These are phyloP conservation scores for Nemurella pictetii DNA, from an alignment of 2,888 invertebrate species.

Conservation along the genomic window DNA sequence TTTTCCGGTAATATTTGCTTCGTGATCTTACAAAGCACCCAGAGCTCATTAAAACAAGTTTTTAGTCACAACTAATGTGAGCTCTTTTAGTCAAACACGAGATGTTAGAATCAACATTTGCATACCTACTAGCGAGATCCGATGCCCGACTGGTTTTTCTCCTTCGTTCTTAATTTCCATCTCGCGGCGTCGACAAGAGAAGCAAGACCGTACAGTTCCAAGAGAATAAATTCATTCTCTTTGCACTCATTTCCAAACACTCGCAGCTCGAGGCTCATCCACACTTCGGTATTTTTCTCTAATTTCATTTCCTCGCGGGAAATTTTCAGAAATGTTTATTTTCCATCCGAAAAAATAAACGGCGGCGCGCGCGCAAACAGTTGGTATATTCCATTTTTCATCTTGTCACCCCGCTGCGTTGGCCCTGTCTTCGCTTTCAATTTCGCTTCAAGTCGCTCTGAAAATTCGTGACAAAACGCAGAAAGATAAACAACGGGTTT, in stretches of 20 bases:
- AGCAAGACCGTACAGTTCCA: neutral
- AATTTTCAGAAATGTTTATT: slow-evolving; percentile 11
- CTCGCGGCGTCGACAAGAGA: neutral
- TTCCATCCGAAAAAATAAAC: neutral
- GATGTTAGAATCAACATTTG: slow-evolving; percentile 16
- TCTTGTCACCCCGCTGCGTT: neutral
- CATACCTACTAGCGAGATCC: neutral
- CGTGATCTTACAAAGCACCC: neutral
- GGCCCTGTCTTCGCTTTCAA: neutral
- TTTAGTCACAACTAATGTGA: neutral
- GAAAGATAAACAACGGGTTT: neutral
- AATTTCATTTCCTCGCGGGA: neutral
- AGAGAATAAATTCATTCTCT: neutral
- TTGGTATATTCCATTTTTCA: slow-evolving; percentile 5
- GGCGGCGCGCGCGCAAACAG: neutral
- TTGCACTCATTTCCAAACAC: neutral
- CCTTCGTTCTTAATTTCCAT: neutral
- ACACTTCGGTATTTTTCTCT: slow-evolving; percentile 8
- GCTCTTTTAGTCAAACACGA: neutral
- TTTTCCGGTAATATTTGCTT: neutral
- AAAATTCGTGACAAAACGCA: slow-evolving; percentile 9
- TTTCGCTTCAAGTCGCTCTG: neutral
- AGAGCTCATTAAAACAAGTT: neutral
- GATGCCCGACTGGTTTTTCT: neutral
- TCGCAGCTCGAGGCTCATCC: neutral